phyloP scores from a whole-genome alignment of 2,797 vertebrate genomes.

The Hapalemur alaotrensis region DNA sequence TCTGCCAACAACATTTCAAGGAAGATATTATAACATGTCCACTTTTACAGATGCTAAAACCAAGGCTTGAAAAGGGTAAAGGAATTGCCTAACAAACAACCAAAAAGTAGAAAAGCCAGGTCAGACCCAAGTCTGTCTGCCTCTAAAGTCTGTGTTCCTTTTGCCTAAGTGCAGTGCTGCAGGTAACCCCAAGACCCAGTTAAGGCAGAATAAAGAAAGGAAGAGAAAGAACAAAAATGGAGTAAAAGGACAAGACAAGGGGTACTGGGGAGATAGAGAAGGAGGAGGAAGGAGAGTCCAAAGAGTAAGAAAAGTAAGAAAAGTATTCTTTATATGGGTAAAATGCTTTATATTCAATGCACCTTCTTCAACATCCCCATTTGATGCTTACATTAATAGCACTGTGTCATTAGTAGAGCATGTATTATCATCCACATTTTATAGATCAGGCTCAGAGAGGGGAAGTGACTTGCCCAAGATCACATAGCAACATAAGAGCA shows the following conservation, averaged over 20 bases:
- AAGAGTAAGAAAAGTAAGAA: background rate
- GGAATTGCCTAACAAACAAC: background rate
- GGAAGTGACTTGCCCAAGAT: background rate
- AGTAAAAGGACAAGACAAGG: background rate
- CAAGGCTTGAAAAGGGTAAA: background rate
- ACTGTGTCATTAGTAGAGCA: background rate
- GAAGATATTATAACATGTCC: background rate
- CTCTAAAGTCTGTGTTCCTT: background rate
- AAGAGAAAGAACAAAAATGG: background rate
- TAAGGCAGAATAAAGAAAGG: background rate
- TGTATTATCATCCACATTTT: background rate
- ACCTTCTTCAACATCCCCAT: conserved; percentile 13
- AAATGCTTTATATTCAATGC: background rate
- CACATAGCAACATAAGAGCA: background rate
- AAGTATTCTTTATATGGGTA: background rate
- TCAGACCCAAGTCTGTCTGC: background rate
- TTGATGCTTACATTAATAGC: background rate
- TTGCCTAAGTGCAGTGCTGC: background rate
- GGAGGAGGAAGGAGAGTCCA: background rate
- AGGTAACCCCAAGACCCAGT: background rate
- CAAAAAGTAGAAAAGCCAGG: background rate
- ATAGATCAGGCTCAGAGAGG: background rate
- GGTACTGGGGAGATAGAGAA: background rate
- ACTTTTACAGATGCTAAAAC: conserved; percentile 33
- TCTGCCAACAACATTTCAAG: background rate